Percentiles rank a stretch among this genome's conserved stretches.
These are phyloP conservation scores for Peromyscus leucopus DNA, from an alignment of 2,113 vertebrate species.

Conservation along the genomic window DNA sequence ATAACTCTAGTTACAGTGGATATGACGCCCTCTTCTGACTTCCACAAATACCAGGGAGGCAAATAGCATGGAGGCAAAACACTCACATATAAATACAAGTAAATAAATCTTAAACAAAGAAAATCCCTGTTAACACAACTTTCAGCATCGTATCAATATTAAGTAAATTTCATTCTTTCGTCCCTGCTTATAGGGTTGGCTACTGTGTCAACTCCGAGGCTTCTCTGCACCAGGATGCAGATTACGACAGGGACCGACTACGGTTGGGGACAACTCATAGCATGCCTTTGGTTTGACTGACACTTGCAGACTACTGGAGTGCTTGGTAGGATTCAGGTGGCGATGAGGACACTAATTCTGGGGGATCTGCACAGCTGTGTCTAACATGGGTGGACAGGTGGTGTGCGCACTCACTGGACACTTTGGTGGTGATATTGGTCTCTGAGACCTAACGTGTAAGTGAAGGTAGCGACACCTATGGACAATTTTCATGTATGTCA, in stretches of 20 bases:
- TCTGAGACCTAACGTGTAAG: background rate
- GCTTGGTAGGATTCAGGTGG: accelerated
- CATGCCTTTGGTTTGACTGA: background rate
- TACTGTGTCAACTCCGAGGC: accelerated
- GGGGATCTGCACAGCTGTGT: background rate
- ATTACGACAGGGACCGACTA: accelerated
- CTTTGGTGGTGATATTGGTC: background rate
- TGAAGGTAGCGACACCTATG: background rate
- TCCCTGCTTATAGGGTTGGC: background rate
- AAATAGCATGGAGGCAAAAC: background rate
- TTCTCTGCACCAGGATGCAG: background rate
- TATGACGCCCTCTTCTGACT: background rate
- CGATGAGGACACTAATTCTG: background rate
- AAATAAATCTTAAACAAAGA: background rate
- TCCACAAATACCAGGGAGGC: background rate
- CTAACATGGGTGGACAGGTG: background rate
- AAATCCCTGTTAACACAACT: background rate
- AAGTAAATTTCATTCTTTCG: background rate
- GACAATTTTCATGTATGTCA: background rate
- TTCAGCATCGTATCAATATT: background rate
- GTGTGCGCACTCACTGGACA: background rate
- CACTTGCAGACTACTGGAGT: background rate
- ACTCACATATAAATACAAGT: background rate
- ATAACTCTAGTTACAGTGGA: background rate
- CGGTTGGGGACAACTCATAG: background rate